Conservation (phyloP, 2,888 invertebrate genomes). For the Ichneumon xanthorius region DNA sequence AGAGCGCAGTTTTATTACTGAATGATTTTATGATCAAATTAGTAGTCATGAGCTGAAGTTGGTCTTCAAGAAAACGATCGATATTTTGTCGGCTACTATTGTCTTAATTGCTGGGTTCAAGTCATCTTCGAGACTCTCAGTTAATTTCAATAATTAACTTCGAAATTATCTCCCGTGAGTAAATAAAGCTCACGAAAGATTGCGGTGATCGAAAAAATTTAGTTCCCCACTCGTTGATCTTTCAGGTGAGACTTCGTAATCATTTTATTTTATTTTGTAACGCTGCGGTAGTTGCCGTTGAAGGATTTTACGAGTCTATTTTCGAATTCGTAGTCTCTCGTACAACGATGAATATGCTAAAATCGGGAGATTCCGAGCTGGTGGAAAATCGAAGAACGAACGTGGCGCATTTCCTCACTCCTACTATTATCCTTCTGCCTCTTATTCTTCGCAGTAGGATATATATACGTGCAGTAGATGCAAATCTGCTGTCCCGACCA, state of each 20-base stretch:
- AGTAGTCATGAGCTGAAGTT: not conserved
- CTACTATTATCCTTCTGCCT: slow-evolving; percentile 16
- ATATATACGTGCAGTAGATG: slow-evolving; percentile 67
- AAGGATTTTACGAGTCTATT: slow-evolving; percentile 76
- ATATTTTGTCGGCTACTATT: not conserved
- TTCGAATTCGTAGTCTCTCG: slow-evolving; percentile 71
- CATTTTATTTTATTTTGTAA: slow-evolving; percentile 26
- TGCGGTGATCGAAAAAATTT: slow-evolving; percentile 39
- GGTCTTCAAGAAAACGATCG: not conserved
- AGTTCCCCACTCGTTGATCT: slow-evolving; percentile 61
- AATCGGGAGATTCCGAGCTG: slow-evolving; percentile 54
- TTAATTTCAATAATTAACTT: not conserved
- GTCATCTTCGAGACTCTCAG: too few species aligned
- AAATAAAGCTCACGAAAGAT: slow-evolving; percentile 12
- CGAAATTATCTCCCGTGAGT: slow-evolving; percentile 10
- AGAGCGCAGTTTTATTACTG: not conserved
- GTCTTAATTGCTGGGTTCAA: not conserved
- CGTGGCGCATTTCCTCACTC: slow-evolving; percentile 73
- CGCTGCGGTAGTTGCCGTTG: slow-evolving; percentile 58
- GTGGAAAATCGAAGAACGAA: slow-evolving; percentile 61
- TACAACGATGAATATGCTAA: slow-evolving; percentile 66
- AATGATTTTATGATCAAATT: not conserved
- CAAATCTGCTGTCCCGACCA: slow-evolving; percentile 76
- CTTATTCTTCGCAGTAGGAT: slow-evolving; percentile 21
- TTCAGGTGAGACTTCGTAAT: slow-evolving; percentile 37